phyloP scores from a whole-genome alignment of 2,113 vertebrate genomes.

The Mesocricetus auratus region DNA sequence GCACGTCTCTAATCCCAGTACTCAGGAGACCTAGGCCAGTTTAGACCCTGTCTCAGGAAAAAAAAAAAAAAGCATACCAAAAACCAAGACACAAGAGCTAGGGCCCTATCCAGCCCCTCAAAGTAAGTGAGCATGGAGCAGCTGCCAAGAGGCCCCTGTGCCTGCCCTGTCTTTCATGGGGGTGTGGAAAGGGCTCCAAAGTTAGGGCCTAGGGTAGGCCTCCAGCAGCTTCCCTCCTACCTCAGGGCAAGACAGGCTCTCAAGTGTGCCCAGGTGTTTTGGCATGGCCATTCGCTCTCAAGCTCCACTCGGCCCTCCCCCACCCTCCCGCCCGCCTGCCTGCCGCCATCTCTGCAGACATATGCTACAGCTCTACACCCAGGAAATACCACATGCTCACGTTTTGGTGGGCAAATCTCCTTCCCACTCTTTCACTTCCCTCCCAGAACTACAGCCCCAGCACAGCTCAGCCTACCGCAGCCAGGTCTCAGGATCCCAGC shows the following conservation, averaged over 20 bases:
- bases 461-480: neutral
- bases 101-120: neutral
- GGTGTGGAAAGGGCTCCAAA: neutral
- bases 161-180: neutral
- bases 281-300: neutral
- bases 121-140: neutral
- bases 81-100: neutral
- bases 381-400: conserved; percentile 61
- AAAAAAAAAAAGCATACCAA: neutral
- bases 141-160: neutral
- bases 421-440: neutral
- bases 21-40: neutral
- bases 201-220: neutral
- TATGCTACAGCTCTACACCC: conserved; percentile 56
- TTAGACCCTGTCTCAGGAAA: neutral
- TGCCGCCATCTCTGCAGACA: conserved; percentile 26
- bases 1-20: neutral
- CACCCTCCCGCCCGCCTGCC: neutral
- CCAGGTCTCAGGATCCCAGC: neutral
- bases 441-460: neutral
- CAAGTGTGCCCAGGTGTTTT: neutral
- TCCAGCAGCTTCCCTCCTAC: neutral
- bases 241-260: neutral
- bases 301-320: neutral
- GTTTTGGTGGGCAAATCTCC: conserved; percentile 20